Percentiles rank a stretch among this genome's conserved stretches.
These are phyloP conservation scores for Carassius carassius DNA, from an alignment of 2,113 vertebrate species.

Conservation along the genomic window DNA sequence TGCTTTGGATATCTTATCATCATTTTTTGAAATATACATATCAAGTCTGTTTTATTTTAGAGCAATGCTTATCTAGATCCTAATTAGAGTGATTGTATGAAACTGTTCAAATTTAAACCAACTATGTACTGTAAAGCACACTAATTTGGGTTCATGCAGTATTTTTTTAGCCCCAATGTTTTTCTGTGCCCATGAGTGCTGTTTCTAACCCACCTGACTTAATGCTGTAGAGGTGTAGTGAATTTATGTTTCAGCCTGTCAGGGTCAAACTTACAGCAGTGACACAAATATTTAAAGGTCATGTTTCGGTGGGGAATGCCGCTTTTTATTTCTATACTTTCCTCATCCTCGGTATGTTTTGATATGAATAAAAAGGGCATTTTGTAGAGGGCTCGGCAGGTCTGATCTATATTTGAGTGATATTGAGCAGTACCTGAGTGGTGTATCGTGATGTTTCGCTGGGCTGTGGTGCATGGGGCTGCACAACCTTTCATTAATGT, in stretches of 20 bases:
- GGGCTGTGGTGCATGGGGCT: neutral
- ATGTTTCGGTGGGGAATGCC: neutral
- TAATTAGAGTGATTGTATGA: no score
- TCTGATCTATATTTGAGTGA: neutral
- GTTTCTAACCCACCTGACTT: neutral
- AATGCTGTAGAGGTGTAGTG: neutral
- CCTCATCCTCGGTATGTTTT: neutral
- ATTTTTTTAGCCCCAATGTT: neutral
- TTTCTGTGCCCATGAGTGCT: neutral
- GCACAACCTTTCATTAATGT: neutral
- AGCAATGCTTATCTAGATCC: no score
- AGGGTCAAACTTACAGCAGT: neutral
- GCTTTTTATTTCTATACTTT: neutral
- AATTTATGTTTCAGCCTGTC: neutral
- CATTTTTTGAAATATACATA: no score
- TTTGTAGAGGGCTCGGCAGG: neutral
- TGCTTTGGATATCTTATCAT: no score
- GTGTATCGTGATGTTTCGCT: neutral
- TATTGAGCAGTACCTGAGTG: neutral
- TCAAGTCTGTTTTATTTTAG: no score
- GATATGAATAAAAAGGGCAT: neutral
- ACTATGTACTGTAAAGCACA: no score
- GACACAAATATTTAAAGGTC: neutral
- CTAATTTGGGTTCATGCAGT: no score
- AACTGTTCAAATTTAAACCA: no score